A percentile compares a stretch with the other conserved stretches of the same genome.
Conservation (phyloP, 2,888 invertebrate species). For the Eristalis intricaria region DNA sequence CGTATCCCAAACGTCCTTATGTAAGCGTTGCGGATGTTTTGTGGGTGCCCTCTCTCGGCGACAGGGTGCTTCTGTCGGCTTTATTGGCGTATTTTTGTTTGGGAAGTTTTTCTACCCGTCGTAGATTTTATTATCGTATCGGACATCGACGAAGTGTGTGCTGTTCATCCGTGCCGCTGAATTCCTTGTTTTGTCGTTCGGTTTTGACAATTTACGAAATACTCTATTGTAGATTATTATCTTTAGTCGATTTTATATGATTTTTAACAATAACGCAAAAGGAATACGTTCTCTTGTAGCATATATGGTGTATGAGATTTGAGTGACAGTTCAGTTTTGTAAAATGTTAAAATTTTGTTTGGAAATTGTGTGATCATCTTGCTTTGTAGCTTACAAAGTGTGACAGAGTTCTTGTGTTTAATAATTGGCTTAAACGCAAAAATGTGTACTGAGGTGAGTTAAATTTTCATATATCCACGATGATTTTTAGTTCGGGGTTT, state of each 20-base stretch:
- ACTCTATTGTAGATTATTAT: not conserved
- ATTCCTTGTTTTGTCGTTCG: conserved; percentile 18
- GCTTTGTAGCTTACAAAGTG: not conserved
- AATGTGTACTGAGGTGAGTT: conserved; percentile 71
- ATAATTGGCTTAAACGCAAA: conserved; percentile 20
- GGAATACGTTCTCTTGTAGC: not conserved
- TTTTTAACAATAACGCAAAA: not conserved
- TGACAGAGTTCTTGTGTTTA: not conserved
- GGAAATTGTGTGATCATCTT: conserved; percentile 45
- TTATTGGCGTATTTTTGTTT: conserved; percentile 56
- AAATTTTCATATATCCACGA: not conserved
- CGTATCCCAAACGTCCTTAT: conserved; percentile 52
- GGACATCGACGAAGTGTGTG: conserved; percentile 67
- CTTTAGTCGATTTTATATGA: conserved; percentile 6
- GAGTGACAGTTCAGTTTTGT: conserved; percentile 33
- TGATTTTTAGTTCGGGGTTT: not conserved
- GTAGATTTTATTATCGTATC: conserved; percentile 64
- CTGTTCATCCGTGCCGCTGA: conserved; percentile 48
- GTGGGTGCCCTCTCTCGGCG: conserved; percentile 60
- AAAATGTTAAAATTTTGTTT: conserved; percentile 46
- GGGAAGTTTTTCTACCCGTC: conserved; percentile 60
- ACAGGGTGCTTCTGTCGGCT: conserved; percentile 66
- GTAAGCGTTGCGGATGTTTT: conserved; percentile 71
- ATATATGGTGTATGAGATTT: conserved; percentile 29
- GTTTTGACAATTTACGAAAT: conserved; percentile 54